Base-by-base conservation (phyloP, 2,888 invertebrate species). In the Creontiades dilutus region DNA sequence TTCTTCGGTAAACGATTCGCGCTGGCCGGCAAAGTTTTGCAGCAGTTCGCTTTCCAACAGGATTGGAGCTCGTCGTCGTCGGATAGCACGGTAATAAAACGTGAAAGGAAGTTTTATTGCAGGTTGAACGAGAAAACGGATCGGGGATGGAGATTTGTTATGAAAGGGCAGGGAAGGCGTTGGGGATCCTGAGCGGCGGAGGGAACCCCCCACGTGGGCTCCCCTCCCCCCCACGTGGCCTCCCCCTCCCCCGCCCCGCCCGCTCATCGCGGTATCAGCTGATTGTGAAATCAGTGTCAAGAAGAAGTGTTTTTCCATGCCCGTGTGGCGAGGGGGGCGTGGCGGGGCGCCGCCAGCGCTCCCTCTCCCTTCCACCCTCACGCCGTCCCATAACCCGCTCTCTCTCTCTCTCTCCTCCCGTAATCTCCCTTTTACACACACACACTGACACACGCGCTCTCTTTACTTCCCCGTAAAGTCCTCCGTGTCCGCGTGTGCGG, bases 11-110 rank as follows among this genome's bases (percentile, higher is more conserved):
- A 68, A 68, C n/a, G 19, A 37, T 75, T 87, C 88, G 88, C 23
- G 57, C 91, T 91, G 91, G 91, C 91, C 88, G 91, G 91, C 86
- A 91, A 91, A 90, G 91, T 91, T 28, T 90, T 91, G 19, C 80
- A 90, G 47, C 91, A 91, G 37, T 81, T 91, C 81, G 90, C 91
- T 28, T 90, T 90, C 78, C 91, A 75, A 23, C 86, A 91, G 87
- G 91, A 91, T 55, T 91, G 91, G 91, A 90, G 89, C 48, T 68
- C 68, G 68, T 89, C 89, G 80, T 90, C 91, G 86, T 86, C 86
- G 37, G 86, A 86, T 52, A 82, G 89, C 78, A 90, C 91, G 91
- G 91, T 90, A 90, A 80, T 37, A 48, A 52, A 47, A 37, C 37
- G 37, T 46, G 46, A 47, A n/a, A 14, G 37, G 9, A n/a, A 37